These are phyloP conservation scores for Acanthosepion lycidas DNA, from an alignment of 2,888 invertebrate genomes.

Conservation along the genomic window DNA sequence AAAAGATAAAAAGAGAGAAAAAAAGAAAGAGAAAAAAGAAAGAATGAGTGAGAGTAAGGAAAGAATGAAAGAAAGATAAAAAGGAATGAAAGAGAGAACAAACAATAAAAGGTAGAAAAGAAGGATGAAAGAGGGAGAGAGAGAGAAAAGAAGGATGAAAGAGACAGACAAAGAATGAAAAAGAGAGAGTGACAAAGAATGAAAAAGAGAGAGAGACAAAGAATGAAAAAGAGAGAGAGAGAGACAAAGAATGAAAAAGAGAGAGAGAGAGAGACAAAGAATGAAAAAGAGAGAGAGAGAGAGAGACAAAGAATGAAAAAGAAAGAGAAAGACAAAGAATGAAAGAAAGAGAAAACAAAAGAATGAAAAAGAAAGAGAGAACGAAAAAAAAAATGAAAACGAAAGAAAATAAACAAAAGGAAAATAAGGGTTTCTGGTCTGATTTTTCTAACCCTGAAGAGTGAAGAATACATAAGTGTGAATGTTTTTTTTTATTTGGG, in stretches of 20 bases:
- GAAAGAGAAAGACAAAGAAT: background rate
- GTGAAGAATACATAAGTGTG: too few species aligned
- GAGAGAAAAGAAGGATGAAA: background rate
- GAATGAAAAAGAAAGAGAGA: too few species aligned
- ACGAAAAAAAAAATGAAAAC: too few species aligned
- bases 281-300: rapidly evolving
- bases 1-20: background rate
- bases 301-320: rapidly evolving
- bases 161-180: too few species aligned
- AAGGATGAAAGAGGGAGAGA: rapidly evolving
- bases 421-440: too few species aligned
- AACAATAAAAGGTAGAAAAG: too few species aligned
- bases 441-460: too few species aligned
- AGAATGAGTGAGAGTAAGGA: background rate
- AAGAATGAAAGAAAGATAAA: too few species aligned
- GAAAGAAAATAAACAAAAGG: too few species aligned
- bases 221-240: background rate
- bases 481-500: too few species aligned
- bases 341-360: background rate
- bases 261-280: background rate
- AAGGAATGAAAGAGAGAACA: background rate
- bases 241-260: background rate
- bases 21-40: background rate
- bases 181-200: too few species aligned
- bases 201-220: background rate